phyloP scores from a whole-genome alignment of 2,113 vertebrate species.

The Entosphenus tridentatus region DNA sequence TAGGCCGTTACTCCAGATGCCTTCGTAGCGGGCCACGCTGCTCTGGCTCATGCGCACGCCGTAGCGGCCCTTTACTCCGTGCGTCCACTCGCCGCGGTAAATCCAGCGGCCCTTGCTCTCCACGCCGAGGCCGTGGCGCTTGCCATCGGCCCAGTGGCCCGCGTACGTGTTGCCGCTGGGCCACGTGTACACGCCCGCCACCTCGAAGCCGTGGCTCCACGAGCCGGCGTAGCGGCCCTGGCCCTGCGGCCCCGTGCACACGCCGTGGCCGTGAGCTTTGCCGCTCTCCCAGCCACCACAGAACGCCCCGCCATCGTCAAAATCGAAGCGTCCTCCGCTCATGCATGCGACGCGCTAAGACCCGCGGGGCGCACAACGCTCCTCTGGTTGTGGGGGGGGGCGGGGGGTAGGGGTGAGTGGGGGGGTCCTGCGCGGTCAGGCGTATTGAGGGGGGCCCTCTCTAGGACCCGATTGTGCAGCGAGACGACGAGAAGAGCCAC shows the following conservation, averaged over 20 bases:
- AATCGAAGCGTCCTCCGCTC: slow-evolving; percentile 97
- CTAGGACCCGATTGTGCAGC: no score
- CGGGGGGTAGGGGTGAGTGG: no score
- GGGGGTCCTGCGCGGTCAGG: no score
- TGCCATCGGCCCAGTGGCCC: slow-evolving; percentile 91
- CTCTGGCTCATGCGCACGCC: slow-evolving; percentile 69
- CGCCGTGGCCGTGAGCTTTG: slow-evolving; percentile 91
- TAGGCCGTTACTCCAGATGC: slow-evolving; percentile 91
- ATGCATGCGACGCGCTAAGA: slow-evolving; percentile 41
- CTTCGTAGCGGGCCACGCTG: slow-evolving; percentile 77
- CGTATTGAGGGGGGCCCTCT: no score
- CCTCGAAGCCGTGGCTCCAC: slow-evolving; percentile 87
- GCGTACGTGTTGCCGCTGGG: slow-evolving; percentile 87
- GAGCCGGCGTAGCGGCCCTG: slow-evolving; percentile 90
- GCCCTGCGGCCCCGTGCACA: slow-evolving; percentile 91
- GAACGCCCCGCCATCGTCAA: slow-evolving; percentile 95
- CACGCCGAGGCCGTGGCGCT: slow-evolving; percentile 76
- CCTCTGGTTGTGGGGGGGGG: background rate
- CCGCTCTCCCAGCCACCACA: slow-evolving; percentile 96
- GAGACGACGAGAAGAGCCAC: no score
- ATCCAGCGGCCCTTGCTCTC: slow-evolving; percentile 86
- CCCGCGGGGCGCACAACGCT: background rate
- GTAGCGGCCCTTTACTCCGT: slow-evolving; percentile 87
- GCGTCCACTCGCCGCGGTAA: slow-evolving; percentile 88
- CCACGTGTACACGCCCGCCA: slow-evolving; percentile 87